A percentile compares a stretch with the other conserved stretches of the same genome.
Evolutionary conservation across 2,113 vertebrate species (phyloP).

Genomic region (Burhinus bistriatus): DNA sequence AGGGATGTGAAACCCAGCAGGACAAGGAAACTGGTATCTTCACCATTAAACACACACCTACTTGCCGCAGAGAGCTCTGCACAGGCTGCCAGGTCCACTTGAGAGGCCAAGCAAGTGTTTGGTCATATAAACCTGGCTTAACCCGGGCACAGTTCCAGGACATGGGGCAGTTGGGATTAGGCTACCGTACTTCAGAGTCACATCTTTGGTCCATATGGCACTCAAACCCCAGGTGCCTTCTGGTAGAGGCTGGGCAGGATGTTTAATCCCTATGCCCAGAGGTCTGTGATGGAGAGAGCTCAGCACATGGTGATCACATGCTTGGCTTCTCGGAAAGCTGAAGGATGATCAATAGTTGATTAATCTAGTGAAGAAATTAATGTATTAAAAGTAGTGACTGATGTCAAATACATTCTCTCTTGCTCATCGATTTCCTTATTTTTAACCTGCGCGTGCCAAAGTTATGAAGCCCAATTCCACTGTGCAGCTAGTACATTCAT

Average conservation of each 20-base stretch:
- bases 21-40: neutral
- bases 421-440: slow-evolving; percentile 61
- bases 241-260: neutral
- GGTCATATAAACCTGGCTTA: neutral
- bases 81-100: neutral
- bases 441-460: slow-evolving; percentile 49
- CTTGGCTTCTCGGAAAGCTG: slow-evolving; percentile 43
- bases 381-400: slow-evolving; percentile 68
- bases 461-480: neutral
- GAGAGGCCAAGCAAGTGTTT: neutral
- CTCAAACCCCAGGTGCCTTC: no score
- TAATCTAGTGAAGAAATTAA: slow-evolving; percentile 73
- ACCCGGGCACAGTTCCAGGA: neutral
- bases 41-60: neutral
- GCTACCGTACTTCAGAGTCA: accelerated
- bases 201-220: accelerated
- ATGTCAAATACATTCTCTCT: slow-evolving; percentile 68
- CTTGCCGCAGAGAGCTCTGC: neutral
- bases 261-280: neutral
- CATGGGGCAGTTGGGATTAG: accelerated
- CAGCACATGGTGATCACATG: neutral
- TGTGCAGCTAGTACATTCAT: slow-evolving; percentile 49
- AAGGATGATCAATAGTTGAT: slow-evolving; percentile 69
- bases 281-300: neutral
- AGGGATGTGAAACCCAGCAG: neutral